A percentile compares a stretch with the other conserved stretches of the same genome.
These are phyloP conservation scores for Epinotia bilunana DNA, from an alignment of 2,888 invertebrate genomes.

Conservation along the genomic window DNA sequence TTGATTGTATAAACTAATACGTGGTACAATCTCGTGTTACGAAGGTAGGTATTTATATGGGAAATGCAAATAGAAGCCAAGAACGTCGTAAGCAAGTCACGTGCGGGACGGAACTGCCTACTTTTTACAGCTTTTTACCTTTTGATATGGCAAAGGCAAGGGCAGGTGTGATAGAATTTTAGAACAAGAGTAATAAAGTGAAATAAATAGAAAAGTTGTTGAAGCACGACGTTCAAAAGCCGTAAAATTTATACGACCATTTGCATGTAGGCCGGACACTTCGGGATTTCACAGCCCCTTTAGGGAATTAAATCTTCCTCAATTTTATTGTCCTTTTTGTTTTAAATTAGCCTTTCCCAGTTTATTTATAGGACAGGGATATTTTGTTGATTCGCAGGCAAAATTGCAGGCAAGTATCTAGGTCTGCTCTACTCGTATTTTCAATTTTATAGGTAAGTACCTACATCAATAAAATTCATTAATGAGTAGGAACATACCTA, in stretches of 20 bases:
- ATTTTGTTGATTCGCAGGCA: not conserved
- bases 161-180: conserved; percentile 45
- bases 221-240: conserved; percentile 46
- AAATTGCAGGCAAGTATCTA: not conserved
- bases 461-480: too few species aligned
- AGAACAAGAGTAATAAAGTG: conserved; percentile 45
- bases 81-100: conserved; percentile 40
- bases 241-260: conserved; percentile 49
- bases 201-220: conserved; percentile 46
- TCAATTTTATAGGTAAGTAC: not conserved
- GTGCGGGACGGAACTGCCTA: conserved; percentile 32
- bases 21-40: not conserved
- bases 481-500: too few species aligned
- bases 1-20: too few species aligned
- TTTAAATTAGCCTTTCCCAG: conserved; percentile 36
- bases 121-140: conserved; percentile 38
- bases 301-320: conserved; percentile 46
- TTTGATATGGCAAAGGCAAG: conserved; percentile 39
- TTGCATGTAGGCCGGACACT: conserved; percentile 48
- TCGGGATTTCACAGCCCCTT: conserved; percentile 47
- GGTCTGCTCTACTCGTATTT: not conserved
- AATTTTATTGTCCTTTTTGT: conserved; percentile 45
- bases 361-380: conserved; percentile 17
- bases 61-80: conserved; percentile 36
- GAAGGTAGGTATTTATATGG: not conserved